Percentiles rank a stretch among this genome's conserved stretches.
These are phyloP conservation scores for Drosophila grimshawi DNA, from an alignment of 1,140 invertebrate species.

Conservation along the genomic window DNA sequence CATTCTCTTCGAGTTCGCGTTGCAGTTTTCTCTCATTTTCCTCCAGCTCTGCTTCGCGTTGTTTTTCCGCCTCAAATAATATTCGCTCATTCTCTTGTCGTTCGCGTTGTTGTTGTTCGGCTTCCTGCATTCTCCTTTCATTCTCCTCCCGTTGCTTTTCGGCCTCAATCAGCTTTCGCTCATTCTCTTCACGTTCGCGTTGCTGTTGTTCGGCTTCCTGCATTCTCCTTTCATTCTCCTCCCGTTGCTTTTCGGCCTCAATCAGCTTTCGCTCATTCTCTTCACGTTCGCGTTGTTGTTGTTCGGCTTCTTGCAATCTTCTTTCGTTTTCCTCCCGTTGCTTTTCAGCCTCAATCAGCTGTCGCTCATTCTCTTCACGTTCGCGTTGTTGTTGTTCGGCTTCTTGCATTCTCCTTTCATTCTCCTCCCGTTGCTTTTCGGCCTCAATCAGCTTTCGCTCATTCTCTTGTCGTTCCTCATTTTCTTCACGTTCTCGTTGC, in stretches of 20 bases:
- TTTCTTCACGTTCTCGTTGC: constrained; percentile 23
- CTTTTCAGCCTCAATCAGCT: constrained; percentile 41
- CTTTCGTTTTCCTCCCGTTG: constrained; percentile 28
- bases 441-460: constrained; percentile 48
- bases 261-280: constrained; percentile 47
- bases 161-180: constrained; percentile 40
- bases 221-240: constrained; percentile 19
- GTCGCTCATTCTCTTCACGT: constrained; percentile 38
- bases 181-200: constrained; percentile 42
- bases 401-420: constrained; percentile 10
- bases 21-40: constrained; percentile 34
- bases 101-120: constrained; percentile 20
- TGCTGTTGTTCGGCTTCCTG: constrained; percentile 21
- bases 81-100: constrained; percentile 27
- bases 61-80: constrained; percentile 26
- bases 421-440: constrained; percentile 32
- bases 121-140: constrained; percentile 17
- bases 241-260: constrained; percentile 38
- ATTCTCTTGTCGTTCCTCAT: constrained; percentile 30
- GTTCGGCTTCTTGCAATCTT: constrained; percentile 6
- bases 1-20: constrained; percentile 30
- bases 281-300: constrained; percentile 37
- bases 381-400: constrained; percentile 36
- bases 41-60: constrained; percentile 30
- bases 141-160: constrained; percentile 35